Evolutionary conservation across 2,888 invertebrate genomes (phyloP).

Genomic region (Stenolophus ochropezus): DNA sequence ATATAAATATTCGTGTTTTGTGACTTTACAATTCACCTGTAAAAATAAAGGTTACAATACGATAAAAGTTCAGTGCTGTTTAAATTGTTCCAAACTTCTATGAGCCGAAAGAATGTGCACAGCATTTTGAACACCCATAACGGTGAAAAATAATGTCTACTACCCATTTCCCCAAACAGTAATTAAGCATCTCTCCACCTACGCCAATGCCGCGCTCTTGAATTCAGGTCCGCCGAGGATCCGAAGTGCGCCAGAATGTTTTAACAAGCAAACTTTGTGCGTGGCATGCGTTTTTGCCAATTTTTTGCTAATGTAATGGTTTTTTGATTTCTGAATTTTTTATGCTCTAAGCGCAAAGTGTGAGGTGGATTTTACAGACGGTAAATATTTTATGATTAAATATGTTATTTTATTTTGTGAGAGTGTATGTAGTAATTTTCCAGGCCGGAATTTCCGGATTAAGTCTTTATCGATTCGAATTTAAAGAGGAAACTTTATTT

Average conservation of each 20-base stretch:
- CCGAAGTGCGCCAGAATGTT: slow-evolving; percentile 28
- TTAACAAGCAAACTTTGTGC: slow-evolving; percentile 26
- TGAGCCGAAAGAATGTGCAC: no score
- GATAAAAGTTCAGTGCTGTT: no score
- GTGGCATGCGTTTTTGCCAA: slow-evolving; percentile 28
- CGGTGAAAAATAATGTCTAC: background rate
- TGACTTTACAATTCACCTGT: no score
- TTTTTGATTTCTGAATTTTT: slow-evolving; percentile 46
- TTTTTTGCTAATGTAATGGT: slow-evolving; percentile 42
- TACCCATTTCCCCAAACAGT: background rate
- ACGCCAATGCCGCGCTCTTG: background rate
- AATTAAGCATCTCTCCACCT: background rate
- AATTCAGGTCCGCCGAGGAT: background rate
- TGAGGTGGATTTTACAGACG: background rate
- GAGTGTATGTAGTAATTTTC: background rate
- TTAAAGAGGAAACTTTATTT: background rate
- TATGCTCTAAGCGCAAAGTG: slow-evolving; percentile 8
- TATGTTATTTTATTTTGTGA: slow-evolving; percentile 1
- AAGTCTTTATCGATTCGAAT: background rate
- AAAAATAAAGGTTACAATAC: no score
- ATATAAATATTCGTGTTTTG: no score
- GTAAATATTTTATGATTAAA: slow-evolving; percentile 4
- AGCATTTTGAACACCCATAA: no score
- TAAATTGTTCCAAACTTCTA: no score
- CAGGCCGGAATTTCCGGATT: background rate